Percentiles rank a stretch among this genome's conserved stretches.
phyloP scores from a whole-genome alignment of 1,140 invertebrate genomes.

The Drosophila willistoni region DNA sequence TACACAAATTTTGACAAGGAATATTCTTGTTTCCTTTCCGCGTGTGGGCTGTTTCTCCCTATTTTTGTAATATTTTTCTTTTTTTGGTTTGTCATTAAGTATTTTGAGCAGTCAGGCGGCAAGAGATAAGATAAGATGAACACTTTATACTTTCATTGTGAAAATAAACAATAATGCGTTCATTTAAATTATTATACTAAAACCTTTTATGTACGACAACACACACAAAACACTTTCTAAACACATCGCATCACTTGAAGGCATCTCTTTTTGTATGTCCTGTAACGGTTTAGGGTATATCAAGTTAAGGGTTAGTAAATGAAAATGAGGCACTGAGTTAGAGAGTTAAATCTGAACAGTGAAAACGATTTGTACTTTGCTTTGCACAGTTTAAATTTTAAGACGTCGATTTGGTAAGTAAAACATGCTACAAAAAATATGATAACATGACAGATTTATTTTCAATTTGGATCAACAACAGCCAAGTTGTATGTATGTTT shows the following conservation, averaged over 20 bases:
- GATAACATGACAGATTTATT: too few species aligned
- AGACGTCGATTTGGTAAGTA: too few species aligned
- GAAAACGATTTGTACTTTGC: too few species aligned
- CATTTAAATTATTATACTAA: slow-evolving; percentile 4
- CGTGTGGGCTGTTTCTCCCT: neutral
- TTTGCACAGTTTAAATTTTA: too few species aligned
- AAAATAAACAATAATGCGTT: slow-evolving; percentile 20
- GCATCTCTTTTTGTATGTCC: neutral
- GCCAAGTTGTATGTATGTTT: too few species aligned
- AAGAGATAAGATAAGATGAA: slow-evolving; percentile 54
- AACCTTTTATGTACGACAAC: neutral
- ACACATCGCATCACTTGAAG: neutral
- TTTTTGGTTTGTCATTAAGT: slow-evolving; percentile 30
- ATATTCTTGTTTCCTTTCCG: slow-evolving; percentile 14
- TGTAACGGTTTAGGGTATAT: neutral
- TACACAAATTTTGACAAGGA: slow-evolving; percentile 41
- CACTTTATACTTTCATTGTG: slow-evolving; percentile 36
- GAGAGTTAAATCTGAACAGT: too few species aligned
- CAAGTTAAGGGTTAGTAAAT: neutral
- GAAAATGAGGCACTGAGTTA: too few species aligned
- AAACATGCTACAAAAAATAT: too few species aligned
- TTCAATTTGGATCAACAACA: too few species aligned
- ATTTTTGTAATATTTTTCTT: neutral
- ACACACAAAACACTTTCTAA: neutral
- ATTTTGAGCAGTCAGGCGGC: slow-evolving; percentile 61